phyloP scores from a whole-genome alignment of 2,888 invertebrate species.

The Hedychridium roseum region DNA sequence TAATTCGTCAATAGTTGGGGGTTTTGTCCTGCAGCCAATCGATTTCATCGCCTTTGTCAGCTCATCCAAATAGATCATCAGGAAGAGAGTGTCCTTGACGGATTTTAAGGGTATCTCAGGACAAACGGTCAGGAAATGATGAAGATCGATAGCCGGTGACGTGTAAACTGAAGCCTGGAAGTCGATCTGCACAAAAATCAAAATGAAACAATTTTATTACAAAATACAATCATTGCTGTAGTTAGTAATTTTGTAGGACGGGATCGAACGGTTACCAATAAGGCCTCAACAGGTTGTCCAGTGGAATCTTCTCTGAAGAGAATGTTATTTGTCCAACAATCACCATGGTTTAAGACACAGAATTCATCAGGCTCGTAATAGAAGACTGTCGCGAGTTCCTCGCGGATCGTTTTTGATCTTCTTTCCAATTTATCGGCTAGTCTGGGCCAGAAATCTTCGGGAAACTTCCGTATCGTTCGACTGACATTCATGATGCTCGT shows the following conservation, averaged over 20 bases:
- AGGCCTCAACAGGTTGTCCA: slow-evolving; percentile 28
- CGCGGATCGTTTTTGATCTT: slow-evolving; percentile 3
- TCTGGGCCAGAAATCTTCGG: slow-evolving; percentile 14
- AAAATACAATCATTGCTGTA: no score
- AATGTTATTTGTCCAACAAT: slow-evolving; percentile 45
- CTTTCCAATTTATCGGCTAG: slow-evolving; percentile 26
- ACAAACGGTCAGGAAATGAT: slow-evolving; percentile 39
- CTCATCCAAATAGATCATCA: slow-evolving; percentile 29
- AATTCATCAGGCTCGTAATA: slow-evolving; percentile 35
- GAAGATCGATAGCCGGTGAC: slow-evolving; percentile 43
- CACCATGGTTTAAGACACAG: slow-evolving; percentile 47
- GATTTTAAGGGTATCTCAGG: slow-evolving; percentile 33
- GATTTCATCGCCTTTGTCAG: slow-evolving; percentile 29
- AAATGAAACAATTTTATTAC: no score
- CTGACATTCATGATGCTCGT: background rate
- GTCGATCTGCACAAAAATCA: slow-evolving; percentile 38
- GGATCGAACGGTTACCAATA: slow-evolving; percentile 40
- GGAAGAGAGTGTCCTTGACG: slow-evolving; percentile 33
- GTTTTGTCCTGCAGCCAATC: slow-evolving; percentile 31
- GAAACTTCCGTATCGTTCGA: slow-evolving; percentile 23
- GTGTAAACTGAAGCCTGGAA: slow-evolving; percentile 42
- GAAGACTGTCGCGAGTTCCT: slow-evolving; percentile 4
- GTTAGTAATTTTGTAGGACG: no score
- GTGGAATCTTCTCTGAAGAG: slow-evolving; percentile 36
- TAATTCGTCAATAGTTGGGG: slow-evolving; percentile 36